phyloP scores from a whole-genome alignment of 2,797 vertebrate species.

The Amblyraja radiata region DNA sequence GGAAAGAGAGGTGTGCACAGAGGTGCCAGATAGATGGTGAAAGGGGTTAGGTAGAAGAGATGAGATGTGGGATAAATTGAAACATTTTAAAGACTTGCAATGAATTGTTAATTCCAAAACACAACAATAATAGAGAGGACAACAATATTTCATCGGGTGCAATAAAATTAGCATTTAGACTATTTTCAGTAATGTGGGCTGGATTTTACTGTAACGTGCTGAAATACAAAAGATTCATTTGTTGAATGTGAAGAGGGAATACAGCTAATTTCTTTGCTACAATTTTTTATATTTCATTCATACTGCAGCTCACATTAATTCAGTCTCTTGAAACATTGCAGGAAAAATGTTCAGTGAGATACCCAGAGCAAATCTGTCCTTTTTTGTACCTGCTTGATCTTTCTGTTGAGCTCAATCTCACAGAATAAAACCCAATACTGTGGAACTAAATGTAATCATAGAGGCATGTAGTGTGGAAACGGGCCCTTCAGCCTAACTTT shows the following conservation, averaged over 20 bases:
- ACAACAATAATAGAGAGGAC: neutral
- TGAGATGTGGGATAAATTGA: constrained; percentile 52
- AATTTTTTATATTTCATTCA: neutral
- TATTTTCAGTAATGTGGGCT: neutral
- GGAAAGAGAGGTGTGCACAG: constrained; percentile 58
- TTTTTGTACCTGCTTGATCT: neutral
- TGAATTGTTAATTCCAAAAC: constrained; percentile 30
- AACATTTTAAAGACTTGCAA: constrained; percentile 57
- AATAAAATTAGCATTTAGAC: neutral
- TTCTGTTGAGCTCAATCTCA: neutral
- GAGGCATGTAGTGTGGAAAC: too few species aligned
- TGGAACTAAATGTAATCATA: neutral
- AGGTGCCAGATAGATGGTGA: constrained; percentile 58
- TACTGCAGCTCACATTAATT: neutral
- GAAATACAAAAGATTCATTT: neutral
- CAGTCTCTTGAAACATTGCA: neutral
- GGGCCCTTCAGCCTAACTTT: too few species aligned
- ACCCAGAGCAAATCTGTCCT: neutral
- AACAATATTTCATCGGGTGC: neutral
- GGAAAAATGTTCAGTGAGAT: neutral
- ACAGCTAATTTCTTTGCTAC: neutral
- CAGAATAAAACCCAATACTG: neutral
- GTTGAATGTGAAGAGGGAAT: neutral
- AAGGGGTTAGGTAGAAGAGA: constrained; percentile 48
- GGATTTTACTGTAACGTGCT: neutral